phyloP scores from a whole-genome alignment of 1,140 invertebrate genomes.

The Drosophila trapezifrons region DNA sequence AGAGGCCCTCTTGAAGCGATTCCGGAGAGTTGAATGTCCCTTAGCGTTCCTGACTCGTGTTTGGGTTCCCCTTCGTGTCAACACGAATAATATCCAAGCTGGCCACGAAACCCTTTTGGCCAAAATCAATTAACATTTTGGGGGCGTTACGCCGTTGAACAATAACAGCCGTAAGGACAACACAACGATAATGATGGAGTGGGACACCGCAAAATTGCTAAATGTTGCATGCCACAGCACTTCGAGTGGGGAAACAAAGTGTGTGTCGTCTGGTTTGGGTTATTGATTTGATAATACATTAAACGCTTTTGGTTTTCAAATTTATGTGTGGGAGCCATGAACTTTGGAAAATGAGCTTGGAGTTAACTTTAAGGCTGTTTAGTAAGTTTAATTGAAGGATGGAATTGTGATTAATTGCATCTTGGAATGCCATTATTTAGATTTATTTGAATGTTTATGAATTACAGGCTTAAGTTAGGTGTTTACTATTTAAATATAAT shows the following conservation, averaged over 20 bases:
- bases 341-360: constrained; percentile 1
- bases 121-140: constrained; percentile 71
- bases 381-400: no score
- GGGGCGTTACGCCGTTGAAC: constrained; percentile 47
- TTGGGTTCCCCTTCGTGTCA: constrained; percentile 8
- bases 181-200: constrained; percentile 30
- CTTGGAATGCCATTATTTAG: no score
- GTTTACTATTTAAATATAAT: no score
- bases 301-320: constrained; percentile 17
- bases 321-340: constrained; percentile 16
- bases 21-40: constrained; percentile 66
- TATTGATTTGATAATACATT: constrained; percentile 55
- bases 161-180: constrained; percentile 44
- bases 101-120: constrained; percentile 15
- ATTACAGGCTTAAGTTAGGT: neutral
- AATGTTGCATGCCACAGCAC: constrained; percentile 55
- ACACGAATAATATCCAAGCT: constrained; percentile 33
- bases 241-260: constrained; percentile 16
- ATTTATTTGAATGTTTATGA: neutral
- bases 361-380: neutral
- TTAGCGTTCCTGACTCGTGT: constrained; percentile 14
- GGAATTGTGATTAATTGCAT: constrained; percentile 2
- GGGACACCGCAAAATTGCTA: constrained; percentile 52
- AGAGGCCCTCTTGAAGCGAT: constrained; percentile 14
- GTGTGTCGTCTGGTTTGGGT: constrained; percentile 23